Conservation (phyloP, 2,888 invertebrate species). For the Erebia ligea region DNA sequence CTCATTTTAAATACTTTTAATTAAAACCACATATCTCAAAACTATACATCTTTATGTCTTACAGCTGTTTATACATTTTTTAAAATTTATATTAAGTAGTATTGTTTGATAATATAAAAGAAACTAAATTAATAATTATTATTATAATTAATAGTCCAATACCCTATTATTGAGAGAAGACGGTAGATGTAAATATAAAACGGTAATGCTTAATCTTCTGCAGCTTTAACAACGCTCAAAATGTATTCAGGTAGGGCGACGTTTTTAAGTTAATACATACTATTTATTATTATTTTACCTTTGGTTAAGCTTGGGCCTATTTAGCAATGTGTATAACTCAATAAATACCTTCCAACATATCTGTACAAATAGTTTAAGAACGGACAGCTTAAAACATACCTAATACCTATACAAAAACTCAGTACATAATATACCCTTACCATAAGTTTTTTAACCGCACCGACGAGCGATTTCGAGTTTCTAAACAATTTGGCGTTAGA, state of each 20-base stretch:
- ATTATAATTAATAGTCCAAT: background rate
- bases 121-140: background rate
- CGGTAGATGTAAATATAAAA: slow-evolving; percentile 40
- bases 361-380: slow-evolving; percentile 11
- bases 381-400: background rate
- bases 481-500: no score
- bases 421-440: background rate
- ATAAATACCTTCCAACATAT: background rate
- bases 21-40: background rate
- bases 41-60: background rate
- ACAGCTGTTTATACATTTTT: background rate
- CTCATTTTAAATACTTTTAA: background rate
- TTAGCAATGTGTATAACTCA: background rate
- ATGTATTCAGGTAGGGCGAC: slow-evolving; percentile 51
- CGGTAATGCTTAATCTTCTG: slow-evolving; percentile 46
- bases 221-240: slow-evolving; percentile 70
- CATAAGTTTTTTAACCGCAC: no score
- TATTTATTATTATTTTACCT: slow-evolving; percentile 58
- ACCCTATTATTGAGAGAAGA: background rate
- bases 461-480: no score
- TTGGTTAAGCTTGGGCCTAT: slow-evolving; percentile 27
- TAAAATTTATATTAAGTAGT: background rate
- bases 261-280: slow-evolving; percentile 57
- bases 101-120: background rate
- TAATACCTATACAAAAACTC: background rate